A percentile compares a stretch with the other conserved stretches of the same genome.
Evolutionary conservation across 2,888 invertebrate species (phyloP).

Genomic region (Pterostichus niger): DNA sequence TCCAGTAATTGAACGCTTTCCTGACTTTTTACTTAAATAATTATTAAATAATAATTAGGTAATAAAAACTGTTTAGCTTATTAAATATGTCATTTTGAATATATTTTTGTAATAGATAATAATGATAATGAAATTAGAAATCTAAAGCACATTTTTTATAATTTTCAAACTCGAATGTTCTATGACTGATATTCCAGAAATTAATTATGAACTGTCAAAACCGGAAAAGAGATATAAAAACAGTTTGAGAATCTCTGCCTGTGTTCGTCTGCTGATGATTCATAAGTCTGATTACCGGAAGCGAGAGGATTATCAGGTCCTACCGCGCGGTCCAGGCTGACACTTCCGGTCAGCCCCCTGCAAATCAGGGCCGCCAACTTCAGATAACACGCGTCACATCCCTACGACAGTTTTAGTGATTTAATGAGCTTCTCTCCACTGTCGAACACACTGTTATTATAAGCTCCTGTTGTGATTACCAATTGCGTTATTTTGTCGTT

Average conservation of each 20-base stretch:
- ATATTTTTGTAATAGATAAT: too few relatives aligned
- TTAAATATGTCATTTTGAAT: too few relatives aligned
- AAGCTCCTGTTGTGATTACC: constrained; percentile 25
- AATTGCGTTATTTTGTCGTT: constrained; percentile 43
- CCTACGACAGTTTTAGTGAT: constrained; percentile 48
- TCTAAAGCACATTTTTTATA: too few relatives aligned
- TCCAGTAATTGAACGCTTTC: too few relatives aligned
- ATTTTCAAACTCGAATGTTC: too few relatives aligned
- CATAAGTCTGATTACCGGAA: constrained; percentile 49
- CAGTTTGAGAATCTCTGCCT: not conserved
- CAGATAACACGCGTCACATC: constrained; percentile 52
- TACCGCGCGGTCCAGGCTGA: constrained; percentile 18
- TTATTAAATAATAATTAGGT: too few relatives aligned
- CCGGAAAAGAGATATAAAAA: not conserved
- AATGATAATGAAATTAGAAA: too few relatives aligned
- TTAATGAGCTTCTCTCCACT: constrained; percentile 39
- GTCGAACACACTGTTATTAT: constrained; percentile 45
- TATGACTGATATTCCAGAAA: too few relatives aligned
- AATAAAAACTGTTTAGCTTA: too few relatives aligned
- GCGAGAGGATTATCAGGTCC: constrained; percentile 45
- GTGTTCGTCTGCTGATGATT: constrained; percentile 26
- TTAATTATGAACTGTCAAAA: too few relatives aligned
- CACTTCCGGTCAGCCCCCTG: constrained; percentile 53
- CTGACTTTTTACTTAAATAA: too few relatives aligned
- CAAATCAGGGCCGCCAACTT: constrained; percentile 46